These are phyloP conservation scores for Oceanodroma tethys DNA, from an alignment of 2,113 vertebrate species.

Conservation along the genomic window DNA sequence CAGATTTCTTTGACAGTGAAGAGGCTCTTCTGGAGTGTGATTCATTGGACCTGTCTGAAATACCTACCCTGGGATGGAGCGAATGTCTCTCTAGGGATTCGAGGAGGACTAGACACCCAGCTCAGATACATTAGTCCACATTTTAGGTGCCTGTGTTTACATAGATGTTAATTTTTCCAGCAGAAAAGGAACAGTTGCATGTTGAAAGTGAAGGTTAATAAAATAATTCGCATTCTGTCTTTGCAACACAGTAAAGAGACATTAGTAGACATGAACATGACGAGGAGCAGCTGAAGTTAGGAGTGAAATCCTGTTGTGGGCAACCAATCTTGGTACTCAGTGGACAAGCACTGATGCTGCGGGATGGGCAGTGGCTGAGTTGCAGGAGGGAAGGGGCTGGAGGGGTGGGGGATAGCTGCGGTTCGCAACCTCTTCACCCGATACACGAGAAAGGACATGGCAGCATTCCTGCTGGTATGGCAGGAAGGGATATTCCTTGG, in stretches of 20 bases:
- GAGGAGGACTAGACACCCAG: not conserved
- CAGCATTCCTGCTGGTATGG: not conserved
- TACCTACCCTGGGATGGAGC: not conserved
- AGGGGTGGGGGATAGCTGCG: not conserved
- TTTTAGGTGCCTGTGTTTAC: not conserved
- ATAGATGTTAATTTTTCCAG: not conserved
- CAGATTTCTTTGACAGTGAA: not conserved
- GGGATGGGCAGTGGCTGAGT: not conserved
- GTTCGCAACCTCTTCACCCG: not conserved
- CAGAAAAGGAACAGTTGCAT: not conserved
- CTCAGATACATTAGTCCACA: not conserved
- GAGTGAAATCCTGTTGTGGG: not conserved
- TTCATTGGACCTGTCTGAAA: not conserved
- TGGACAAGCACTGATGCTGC: not conserved
- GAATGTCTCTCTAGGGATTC: not conserved
- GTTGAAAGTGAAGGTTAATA: not conserved
- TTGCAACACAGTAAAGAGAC: not conserved
- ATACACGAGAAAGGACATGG: not conserved
- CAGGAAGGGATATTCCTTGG: not conserved
- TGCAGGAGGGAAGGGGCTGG: not conserved
- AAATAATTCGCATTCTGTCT: not conserved
- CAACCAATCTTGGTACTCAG: not conserved
- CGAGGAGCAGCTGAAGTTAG: not conserved
- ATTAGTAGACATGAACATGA: not conserved
- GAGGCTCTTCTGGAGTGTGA: not conserved